These are phyloP conservation scores for Mycteria americana DNA, from an alignment of 2,797 vertebrate species.

Conservation along the genomic window DNA sequence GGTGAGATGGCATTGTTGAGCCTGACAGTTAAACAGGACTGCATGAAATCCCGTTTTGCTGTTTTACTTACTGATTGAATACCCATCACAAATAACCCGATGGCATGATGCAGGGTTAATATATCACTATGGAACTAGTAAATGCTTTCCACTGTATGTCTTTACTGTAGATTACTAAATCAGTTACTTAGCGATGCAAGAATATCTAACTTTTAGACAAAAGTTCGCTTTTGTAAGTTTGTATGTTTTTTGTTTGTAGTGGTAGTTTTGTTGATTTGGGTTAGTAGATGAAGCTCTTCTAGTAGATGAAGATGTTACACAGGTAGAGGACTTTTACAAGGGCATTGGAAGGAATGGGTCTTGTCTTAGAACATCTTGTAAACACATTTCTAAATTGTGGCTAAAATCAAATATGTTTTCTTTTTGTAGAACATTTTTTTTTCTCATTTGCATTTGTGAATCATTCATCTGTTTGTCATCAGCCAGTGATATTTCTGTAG, in stretches of 20 bases:
- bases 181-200: neutral
- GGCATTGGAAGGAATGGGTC: neutral
- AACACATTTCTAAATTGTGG: conserved; percentile 14
- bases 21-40: neutral
- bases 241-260: neutral
- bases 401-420: neutral
- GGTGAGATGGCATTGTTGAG: neutral
- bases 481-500: conserved; percentile 57
- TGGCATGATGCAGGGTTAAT: neutral
- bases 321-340: neutral
- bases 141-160: neutral
- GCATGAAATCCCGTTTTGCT: neutral
- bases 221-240: neutral
- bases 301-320: neutral
- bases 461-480: conserved; percentile 62
- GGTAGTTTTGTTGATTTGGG: neutral
- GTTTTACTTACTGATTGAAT: neutral
- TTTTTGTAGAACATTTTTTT: conserved; percentile 55
- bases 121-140: neutral
- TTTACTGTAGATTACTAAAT: neutral
- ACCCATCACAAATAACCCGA: neutral
- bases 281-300: neutral
- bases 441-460: conserved; percentile 64
- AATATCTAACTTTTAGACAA: neutral
- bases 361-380: neutral